phyloP scores from a whole-genome alignment of 2,888 invertebrate genomes.

The Rhingia campestris region DNA sequence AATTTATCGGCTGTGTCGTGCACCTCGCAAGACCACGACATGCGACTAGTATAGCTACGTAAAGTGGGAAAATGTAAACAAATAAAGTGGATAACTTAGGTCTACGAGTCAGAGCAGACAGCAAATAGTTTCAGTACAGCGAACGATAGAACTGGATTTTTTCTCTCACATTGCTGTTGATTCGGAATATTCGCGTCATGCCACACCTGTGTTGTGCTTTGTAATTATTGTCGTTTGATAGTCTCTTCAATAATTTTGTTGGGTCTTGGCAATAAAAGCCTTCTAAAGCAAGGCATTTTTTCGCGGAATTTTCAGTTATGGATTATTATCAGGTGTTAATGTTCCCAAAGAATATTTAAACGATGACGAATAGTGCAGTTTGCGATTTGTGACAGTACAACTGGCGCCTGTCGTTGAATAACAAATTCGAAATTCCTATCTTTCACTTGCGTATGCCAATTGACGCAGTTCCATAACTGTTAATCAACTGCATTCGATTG shows the following conservation, averaged over 20 bases:
- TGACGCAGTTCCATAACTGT: conserved; percentile 32
- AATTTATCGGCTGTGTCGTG: conserved; percentile 24
- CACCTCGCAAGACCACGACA: not conserved
- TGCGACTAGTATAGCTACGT: conserved; percentile 25
- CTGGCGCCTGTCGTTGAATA: conserved; percentile 39
- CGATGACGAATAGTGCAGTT: conserved; percentile 2
- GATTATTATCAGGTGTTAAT: conserved; percentile 33
- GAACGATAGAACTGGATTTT: conserved; percentile 62
- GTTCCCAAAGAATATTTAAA: conserved; percentile 19
- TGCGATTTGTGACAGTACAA: not conserved
- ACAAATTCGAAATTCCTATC: conserved; percentile 17
- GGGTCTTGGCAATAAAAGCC: no score
- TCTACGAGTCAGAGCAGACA: conserved; percentile 34
- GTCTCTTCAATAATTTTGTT: no score
- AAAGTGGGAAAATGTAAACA: conserved; percentile 67
- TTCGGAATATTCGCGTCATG: conserved; percentile 41
- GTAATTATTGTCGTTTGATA: conserved; percentile 34
- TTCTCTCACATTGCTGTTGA: conserved; percentile 25
- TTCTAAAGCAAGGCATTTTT: no score
- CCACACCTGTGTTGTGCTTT: conserved; percentile 71
- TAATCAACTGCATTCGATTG: conserved; percentile 31
- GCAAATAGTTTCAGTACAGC: conserved; percentile 18
- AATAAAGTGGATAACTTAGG: conserved; percentile 43
- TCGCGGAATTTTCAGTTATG: no score
- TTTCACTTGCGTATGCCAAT: conserved; percentile 32